Evolutionary conservation across 2,113 vertebrate genomes (phyloP), one percentile per base, ranked within the genome.

Genomic region (Protobothrops mucrosquamatus): DNA sequence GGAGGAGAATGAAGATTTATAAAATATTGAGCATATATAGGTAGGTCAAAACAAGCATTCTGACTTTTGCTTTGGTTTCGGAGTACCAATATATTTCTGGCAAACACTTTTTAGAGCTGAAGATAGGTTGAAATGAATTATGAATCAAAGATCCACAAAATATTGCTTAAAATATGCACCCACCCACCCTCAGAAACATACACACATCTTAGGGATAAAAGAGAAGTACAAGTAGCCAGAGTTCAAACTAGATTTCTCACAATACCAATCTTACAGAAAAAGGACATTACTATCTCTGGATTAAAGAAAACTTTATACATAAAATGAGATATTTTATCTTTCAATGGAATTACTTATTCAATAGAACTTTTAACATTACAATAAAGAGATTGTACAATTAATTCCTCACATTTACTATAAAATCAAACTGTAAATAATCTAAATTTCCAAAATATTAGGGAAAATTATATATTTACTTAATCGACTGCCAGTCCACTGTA

Each of bases 401-500:
- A 89, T 93, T 91, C 69, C 8, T 91, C 89, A 20, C 2, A 54
- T 61, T 51, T 59, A 22, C 2, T 51, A 9, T 51, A 51, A 51
- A 51, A 9, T 51, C 48, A 51, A 51, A 51, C 48, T 12, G 11
- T 51, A 20, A 46, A 56, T 12, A 11, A 91, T 59, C 64, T 34
- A 74, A 3, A 34, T 18, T 24, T 87, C 46, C 20, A 18, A 29
- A 22, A 23, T 86, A 59, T 87, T 39, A 52, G 10, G 89, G 10
- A 57, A 64, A 0, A 4, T 10, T 24, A 23, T n/a, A 3, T 39
- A 88, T 98, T 97, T 98, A 99, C 99, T 99, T 99, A 94, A 99
- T 98, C 89, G 98, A 98, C 97, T 99, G 99, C 99, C 98, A 99
- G 97, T 99, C 99, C 89, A 99, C 98, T 0, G 99, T 99, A 12